A percentile compares a stretch with the other conserved stretches of the same genome.
These are phyloP conservation scores for Lutjanus erythropterus DNA, from an alignment of 2,113 vertebrate genomes.

Conservation along the genomic window DNA sequence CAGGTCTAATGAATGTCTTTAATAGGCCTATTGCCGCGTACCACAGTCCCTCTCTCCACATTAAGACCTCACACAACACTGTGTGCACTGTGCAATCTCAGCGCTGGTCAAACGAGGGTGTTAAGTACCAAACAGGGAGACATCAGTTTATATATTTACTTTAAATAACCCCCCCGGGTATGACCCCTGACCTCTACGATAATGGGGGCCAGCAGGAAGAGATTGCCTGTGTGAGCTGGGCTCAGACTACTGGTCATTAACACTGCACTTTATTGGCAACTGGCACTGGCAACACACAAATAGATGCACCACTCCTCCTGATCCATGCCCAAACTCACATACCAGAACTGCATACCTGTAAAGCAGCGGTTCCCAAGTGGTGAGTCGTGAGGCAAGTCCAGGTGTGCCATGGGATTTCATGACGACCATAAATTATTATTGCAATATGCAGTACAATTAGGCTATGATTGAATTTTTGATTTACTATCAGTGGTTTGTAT, in stretches of 20 bases:
- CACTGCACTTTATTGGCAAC: slow-evolving; percentile 80
- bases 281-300: slow-evolving; percentile 49
- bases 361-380: no score
- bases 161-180: slow-evolving; percentile 86
- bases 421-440: no score
- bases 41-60: slow-evolving; percentile 79
- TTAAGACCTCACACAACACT: slow-evolving; percentile 77
- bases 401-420: no score
- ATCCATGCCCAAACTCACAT: slow-evolving; percentile 41
- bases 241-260: slow-evolving; percentile 82
- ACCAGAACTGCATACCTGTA: neutral
- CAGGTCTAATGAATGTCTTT: slow-evolving; percentile 89
- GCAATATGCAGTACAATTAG: no score
- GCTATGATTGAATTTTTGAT: no score
- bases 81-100: slow-evolving; percentile 84
- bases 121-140: slow-evolving; percentile 86
- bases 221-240: slow-evolving; percentile 84
- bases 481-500: no score
- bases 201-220: slow-evolving; percentile 86
- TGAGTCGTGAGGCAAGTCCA: no score
- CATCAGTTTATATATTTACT: slow-evolving; percentile 89
- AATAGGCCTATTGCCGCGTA: slow-evolving; percentile 82
- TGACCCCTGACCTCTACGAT: slow-evolving; percentile 86
- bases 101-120: slow-evolving; percentile 85
- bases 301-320: slow-evolving; percentile 25